phyloP scores from a whole-genome alignment of 2,797 vertebrate genomes.

The Lycodopsis pacificus region DNA sequence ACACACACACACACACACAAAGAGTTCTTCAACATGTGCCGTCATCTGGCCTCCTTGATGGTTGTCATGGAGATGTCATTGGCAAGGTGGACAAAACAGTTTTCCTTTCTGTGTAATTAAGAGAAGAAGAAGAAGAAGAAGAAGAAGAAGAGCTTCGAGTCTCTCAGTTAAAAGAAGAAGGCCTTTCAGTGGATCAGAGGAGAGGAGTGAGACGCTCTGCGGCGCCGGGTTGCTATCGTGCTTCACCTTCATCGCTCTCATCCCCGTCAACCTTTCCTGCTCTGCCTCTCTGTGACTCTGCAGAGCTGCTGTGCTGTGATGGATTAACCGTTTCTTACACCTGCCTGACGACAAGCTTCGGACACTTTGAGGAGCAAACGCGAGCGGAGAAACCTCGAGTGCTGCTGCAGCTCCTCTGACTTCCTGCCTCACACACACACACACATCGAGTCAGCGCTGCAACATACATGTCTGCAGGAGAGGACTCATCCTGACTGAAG shows the following conservation, averaged over 20 bases:
- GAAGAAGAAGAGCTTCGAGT: conserved; percentile 19
- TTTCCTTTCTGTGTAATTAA: conserved; percentile 45
- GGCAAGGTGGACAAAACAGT: conserved; percentile 70
- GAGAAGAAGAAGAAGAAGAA: not conserved
- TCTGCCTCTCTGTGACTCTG: conserved; percentile 49
- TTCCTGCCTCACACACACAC: conserved; percentile 3
- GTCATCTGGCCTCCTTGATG: conserved; percentile 68
- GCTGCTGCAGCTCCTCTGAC: conserved; percentile 42
- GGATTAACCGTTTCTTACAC: conserved; percentile 73
- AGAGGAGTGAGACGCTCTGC: conserved; percentile 39
- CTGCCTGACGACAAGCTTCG: conserved; percentile 70
- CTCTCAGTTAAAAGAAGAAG: not conserved
- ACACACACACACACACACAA: conserved; percentile 54
- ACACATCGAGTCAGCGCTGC: not conserved
- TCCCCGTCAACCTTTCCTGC: conserved; percentile 52
- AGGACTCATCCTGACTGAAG: conserved; percentile 1
- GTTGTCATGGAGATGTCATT: conserved; percentile 86
- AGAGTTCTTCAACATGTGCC: conserved; percentile 62
- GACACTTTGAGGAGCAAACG: conserved; percentile 64
- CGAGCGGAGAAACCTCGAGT: conserved; percentile 54
- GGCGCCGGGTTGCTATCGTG: conserved; percentile 56
- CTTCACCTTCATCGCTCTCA: conserved; percentile 54
- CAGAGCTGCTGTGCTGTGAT: conserved; percentile 45
- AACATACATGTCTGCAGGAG: not conserved
- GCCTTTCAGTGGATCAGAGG: conserved; percentile 52